These are phyloP conservation scores for Morpho deidamia DNA, from an alignment of 2,888 invertebrate genomes.

Conservation along the genomic window DNA sequence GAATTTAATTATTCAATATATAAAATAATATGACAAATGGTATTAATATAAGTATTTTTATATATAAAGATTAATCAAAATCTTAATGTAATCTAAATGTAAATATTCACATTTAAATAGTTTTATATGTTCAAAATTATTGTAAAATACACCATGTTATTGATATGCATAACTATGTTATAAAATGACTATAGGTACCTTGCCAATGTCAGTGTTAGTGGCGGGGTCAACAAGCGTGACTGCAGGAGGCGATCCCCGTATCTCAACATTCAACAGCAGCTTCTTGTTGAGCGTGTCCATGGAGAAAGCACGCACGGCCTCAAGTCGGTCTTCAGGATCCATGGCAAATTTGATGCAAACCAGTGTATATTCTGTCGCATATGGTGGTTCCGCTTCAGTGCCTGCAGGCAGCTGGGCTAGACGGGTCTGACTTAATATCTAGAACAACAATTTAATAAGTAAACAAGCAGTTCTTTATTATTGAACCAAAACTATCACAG, in stretches of 20 bases:
- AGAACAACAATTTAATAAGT: background rate
- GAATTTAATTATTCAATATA: too few species aligned
- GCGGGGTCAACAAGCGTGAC: constrained; percentile 74
- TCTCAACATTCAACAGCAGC: constrained; percentile 90
- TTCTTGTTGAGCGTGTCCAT: constrained; percentile 84
- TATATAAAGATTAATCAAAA: too few species aligned
- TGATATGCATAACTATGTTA: too few species aligned
- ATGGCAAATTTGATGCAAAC: constrained; percentile 90
- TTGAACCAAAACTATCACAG: too few species aligned
- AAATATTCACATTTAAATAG: too few species aligned
- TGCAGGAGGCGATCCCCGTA: constrained; percentile 77
- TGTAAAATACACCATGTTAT: too few species aligned
- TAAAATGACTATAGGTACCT: constrained; percentile 45
- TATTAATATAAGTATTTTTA: too few species aligned
- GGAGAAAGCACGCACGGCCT: constrained; percentile 84
- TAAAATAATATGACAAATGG: too few species aligned
- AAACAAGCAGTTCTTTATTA: too few species aligned
- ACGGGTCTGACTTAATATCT: constrained; percentile 81
- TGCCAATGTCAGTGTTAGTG: constrained; percentile 73
- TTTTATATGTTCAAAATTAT: too few species aligned
- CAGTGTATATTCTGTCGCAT: constrained; percentile 91
- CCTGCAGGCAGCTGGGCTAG: constrained; percentile 91
- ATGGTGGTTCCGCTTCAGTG: constrained; percentile 83
- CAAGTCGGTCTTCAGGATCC: constrained; percentile 90
- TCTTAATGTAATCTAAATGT: too few species aligned